Evolutionary conservation across 2,888 invertebrate genomes (phyloP), one percentile per base, ranked within the genome.

Genomic region (Eristalis intricaria): DNA sequence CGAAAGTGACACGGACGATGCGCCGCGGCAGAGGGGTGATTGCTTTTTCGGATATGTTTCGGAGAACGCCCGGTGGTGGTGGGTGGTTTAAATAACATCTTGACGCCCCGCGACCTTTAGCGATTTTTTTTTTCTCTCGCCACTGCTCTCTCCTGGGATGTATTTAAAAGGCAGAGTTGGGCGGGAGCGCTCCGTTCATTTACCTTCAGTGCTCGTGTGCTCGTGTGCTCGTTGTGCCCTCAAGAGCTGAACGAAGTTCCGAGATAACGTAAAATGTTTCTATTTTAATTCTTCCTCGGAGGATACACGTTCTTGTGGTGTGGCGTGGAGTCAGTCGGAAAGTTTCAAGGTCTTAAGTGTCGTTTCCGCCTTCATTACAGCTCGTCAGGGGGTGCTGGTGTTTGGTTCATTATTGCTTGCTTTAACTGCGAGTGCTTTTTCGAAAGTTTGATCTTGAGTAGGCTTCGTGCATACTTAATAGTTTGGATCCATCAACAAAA

Each of bases 231-330:
- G 43, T 7, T 35, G 38, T 40, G 71, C 61, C 71, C 35, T 23
- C 7, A n/a, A 61, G 71, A n/a, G 11, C 64, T 8, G 23, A 61
- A 29, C 26, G 10, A 61, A 61, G 60, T 71, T 71, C 11, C n/a
- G 40, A 71, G 71, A 71, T 71, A 71, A 40, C 61, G 19, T 40
- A 40, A 40, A 71, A 61, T 61, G 58, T 71, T 71, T 40, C 60
- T 40, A 11, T 71, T 71, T 71, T 40, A 35, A 61, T 71, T 15
- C n/a, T 23, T 71, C 71, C 60, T 71, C 40, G 26, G 71, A 71
- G 71, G 40, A 61, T 40, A 40, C 38, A 22, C 22, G 15, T 13
- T 10, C 26, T 22, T 58, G 60, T 61, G 71, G 40, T 10, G 71
- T 40, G 61, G 38, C 29, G 60, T 56, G n/a, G 60, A 71, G 71